A percentile compares a stretch with the other conserved stretches of the same genome.
Evolutionary conservation across 2,113 vertebrate genomes (phyloP).

Genomic region (Narcine bancroftii): DNA sequence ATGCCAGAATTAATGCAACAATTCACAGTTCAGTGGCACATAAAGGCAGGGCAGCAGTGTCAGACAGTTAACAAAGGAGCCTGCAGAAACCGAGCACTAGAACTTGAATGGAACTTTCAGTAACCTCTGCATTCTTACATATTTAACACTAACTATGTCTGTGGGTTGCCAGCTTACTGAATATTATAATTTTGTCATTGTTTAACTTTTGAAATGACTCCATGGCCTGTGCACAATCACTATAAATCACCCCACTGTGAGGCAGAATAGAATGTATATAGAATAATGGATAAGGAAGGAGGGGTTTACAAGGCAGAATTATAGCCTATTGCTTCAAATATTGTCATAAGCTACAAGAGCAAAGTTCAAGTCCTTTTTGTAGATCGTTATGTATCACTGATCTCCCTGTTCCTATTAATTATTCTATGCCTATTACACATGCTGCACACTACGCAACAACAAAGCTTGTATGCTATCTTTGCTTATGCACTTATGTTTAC

Average conservation of each 20-base stretch:
- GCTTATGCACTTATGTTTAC: neutral
- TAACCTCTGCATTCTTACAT: slow-evolving; percentile 33
- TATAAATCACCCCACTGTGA: neutral
- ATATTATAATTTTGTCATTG: slow-evolving; percentile 32
- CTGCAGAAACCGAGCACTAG: neutral
- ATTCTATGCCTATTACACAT: neutral
- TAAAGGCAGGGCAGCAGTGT: slow-evolving; percentile 4
- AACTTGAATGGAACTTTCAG: slow-evolving; percentile 30
- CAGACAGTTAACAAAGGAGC: slow-evolving; percentile 16
- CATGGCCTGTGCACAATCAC: slow-evolving; percentile 9
- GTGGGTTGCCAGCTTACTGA: slow-evolving; percentile 19
- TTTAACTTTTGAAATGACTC: slow-evolving; percentile 22
- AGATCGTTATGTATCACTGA: neutral
- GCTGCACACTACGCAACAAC: neutral
- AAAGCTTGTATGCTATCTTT: neutral
- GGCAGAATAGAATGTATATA: slow-evolving; percentile 6
- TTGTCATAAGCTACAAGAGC: slow-evolving; percentile 10
- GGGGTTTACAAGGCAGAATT: slow-evolving; percentile 14
- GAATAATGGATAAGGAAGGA: slow-evolving; percentile 7
- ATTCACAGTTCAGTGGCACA: slow-evolving; percentile 25
- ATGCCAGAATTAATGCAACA: slow-evolving; percentile 28
- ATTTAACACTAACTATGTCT: slow-evolving; percentile 34
- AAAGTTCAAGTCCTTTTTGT: neutral
- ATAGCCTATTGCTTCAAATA: neutral
- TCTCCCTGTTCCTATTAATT: neutral